Percentiles rank a stretch among this genome's conserved stretches.
These are phyloP conservation scores for Falco rusticolus DNA, from an alignment of 2,797 vertebrate species.

Conservation along the genomic window DNA sequence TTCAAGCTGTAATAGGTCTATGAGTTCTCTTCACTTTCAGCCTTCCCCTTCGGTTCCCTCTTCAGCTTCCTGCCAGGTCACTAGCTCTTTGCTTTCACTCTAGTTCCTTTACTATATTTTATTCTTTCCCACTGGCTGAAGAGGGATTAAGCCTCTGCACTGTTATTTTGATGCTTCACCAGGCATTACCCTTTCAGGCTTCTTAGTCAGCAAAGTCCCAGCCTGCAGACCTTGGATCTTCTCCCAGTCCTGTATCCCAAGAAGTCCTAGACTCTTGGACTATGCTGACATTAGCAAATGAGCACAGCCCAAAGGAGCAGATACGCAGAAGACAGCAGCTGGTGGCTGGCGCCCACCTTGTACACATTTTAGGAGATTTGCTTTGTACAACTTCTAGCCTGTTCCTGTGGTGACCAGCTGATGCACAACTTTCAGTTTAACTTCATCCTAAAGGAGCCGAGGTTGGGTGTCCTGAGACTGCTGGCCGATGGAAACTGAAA, in stretches of 20 bases:
- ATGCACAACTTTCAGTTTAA: background rate
- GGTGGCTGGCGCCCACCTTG: background rate
- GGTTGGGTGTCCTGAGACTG: background rate
- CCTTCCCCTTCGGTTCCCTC: background rate
- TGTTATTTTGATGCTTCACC: background rate
- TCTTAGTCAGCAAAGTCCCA: background rate
- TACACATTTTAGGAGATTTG: background rate
- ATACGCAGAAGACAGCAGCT: background rate
- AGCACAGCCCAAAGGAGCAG: background rate
- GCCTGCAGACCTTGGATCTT: background rate
- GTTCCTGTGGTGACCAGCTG: background rate
- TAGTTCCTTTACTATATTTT: background rate
- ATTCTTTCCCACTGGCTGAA: background rate
- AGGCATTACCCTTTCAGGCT: background rate
- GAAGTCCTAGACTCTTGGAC: background rate
- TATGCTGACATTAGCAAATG: background rate
- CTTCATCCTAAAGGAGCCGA: background rate
- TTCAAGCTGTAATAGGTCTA: background rate
- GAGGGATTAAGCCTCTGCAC: background rate
- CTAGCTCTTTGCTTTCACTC: background rate
- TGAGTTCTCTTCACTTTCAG: background rate
- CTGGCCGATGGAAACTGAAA: fast-evolving
- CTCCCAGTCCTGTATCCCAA: background rate
- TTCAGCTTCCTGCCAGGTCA: background rate
- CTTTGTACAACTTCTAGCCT: background rate